These are phyloP conservation scores for Mycalesis mineus DNA, from an alignment of 2,888 invertebrate genomes.

Conservation along the genomic window DNA sequence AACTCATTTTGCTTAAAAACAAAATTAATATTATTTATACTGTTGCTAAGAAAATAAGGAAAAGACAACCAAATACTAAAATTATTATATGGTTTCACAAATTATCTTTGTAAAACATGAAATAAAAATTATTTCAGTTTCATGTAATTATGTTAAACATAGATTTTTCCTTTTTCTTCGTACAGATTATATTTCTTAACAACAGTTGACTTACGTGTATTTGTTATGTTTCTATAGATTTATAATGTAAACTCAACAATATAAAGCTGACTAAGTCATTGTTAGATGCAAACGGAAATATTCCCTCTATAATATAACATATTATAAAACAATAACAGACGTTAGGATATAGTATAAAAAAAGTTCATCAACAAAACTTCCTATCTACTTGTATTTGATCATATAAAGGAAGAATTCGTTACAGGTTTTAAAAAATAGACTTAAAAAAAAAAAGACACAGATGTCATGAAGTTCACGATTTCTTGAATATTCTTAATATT, in stretches of 20 bases:
- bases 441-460: too few species aligned
- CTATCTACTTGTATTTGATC: not conserved
- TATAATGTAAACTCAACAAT: slow-evolving; percentile 14
- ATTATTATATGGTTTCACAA: too few species aligned
- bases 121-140: too few species aligned
- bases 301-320: not conserved
- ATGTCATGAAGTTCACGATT: too few species aligned
- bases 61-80: not conserved
- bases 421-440: too few species aligned
- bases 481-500: too few species aligned
- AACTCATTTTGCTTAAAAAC: slow-evolving; percentile 7
- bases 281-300: slow-evolving; percentile 5
- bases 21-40: not conserved
- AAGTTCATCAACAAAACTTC: not conserved
- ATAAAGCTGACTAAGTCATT: slow-evolving; percentile 18
- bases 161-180: too few species aligned
- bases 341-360: slow-evolving; percentile 3
- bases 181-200: slow-evolving; percentile 6
- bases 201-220: slow-evolving; percentile 7
- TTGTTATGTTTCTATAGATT: slow-evolving; percentile 6
- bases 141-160: too few species aligned
- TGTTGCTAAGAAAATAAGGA: slow-evolving; percentile 6
- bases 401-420: too few species aligned
- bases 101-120: too few species aligned
- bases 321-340: not conserved